Evolutionary conservation across 2,888 invertebrate genomes (phyloP).

Genomic region (Margaritifera margaritifera): DNA sequence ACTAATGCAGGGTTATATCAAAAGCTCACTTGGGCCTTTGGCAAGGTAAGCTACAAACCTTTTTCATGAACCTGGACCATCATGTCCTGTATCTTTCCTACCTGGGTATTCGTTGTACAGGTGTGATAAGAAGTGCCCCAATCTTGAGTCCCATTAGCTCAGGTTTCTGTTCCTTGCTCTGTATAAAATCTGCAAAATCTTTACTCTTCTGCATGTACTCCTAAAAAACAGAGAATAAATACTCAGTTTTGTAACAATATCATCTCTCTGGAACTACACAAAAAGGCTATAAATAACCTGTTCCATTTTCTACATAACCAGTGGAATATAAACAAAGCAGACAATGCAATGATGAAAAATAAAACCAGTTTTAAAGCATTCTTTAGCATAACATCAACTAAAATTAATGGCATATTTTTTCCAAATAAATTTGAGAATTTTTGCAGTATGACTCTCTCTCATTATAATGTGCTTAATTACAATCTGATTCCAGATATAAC

Average conservation of each 20-base stretch:
- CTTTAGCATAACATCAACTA: too few species aligned
- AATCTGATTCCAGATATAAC: too few species aligned
- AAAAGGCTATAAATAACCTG: background rate
- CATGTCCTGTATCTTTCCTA: constrained; percentile 23
- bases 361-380: too few species aligned
- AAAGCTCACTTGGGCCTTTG: too few species aligned
- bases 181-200: constrained; percentile 64
- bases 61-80: background rate
- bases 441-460: too few species aligned
- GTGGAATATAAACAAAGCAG: background rate
- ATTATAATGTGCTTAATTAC: too few species aligned
- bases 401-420: too few species aligned
- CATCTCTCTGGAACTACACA: background rate
- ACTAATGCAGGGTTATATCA: too few species aligned
- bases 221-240: constrained; percentile 44
- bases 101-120: constrained; percentile 84
- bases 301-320: background rate
- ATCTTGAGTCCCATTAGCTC: constrained; percentile 81
- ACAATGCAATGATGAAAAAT: too few species aligned
- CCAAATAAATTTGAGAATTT: too few species aligned
- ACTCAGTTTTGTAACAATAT: constrained; percentile 17
- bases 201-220: constrained; percentile 66
- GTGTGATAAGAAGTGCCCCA: constrained; percentile 83
- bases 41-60: too few species aligned
- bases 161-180: constrained; percentile 79